Evolutionary conservation across 2,797 vertebrate species (phyloP), one percentile per base, ranked within the genome.

Genomic region (Pelochelys cantorii): DNA sequence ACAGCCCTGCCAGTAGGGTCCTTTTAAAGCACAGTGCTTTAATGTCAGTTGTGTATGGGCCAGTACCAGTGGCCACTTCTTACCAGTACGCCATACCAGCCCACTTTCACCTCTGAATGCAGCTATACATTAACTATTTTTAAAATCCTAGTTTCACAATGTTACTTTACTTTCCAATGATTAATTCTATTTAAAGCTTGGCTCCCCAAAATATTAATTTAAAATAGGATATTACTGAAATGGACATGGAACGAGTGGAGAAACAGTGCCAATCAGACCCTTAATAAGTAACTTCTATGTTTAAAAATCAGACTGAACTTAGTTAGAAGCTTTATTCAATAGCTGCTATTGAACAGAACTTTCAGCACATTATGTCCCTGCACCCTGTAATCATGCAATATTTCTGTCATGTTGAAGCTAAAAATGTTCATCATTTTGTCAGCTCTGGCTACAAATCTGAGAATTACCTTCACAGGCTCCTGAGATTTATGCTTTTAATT

Each of bases 401-500:
- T 97, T 98, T 98, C 97, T 98, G 97, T 98, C 98, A 97, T 68
- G 90, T 95, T 89, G 94, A 93, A 97, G 93, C 97, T 97, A 97
- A 97, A 97, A 97, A 83, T 95, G 97, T 98, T 95, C 92, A 98
- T 98, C 97, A 98, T 98, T 97, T 97, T 98, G 98, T 98, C 98
- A 98, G 96, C 92, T 98, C 95, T 98, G 97, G 97, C 97, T 97
- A 94, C 95, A 97, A 98, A 98, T 96, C 84, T 94, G 95, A 97
- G 97, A 98, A 98, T 97, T 98, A 97, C 97, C 97, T 98, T 97
- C 97, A 95, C 81, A 94, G 95, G 88, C 95, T 97, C 95, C 93
- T 59, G 92, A 98, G 98, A 98, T 98, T 98, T 98, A 98, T 97
- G 97, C 91, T 97, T 98, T 98, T 98, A 98, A 98, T 98, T 98